Evolutionary conservation across 2,797 vertebrate species (phyloP), one percentile per base, ranked within the genome.

Genomic region (Carcharodon carcharias): DNA sequence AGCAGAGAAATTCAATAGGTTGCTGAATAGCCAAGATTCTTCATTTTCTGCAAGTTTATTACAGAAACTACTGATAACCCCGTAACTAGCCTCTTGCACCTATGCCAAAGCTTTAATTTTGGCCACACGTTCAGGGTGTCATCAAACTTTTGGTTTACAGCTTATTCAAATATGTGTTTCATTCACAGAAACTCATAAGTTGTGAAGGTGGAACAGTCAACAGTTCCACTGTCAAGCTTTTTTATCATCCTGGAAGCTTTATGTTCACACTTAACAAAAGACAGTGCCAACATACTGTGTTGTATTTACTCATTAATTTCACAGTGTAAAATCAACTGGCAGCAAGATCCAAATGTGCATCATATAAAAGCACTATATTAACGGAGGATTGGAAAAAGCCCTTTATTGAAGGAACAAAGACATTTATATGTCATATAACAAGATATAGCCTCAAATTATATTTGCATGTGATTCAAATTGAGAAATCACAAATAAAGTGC

Each of bases 251-350:
- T 77, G 69, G 94, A 77, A 95, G 45, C 45, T 16, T 77, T 54
- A 56, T 56, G 45, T 77, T 95, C 69, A 71, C 67, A 95, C 67
- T 95, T 56, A 56, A 56, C 67, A 56, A 12, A 56, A 77, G 50
- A 71, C 14, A 31, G 40, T 95, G 94, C 50, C 94, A 93, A 67
- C 91, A 93, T 45, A 93, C 61, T 93, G 91, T 92, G 89, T 77
- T 56, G 50, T 95, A 95, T 77, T 95, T 93, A 93, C 67, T 95
- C 94, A 95, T 95, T 95, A 95, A 95, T 71, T 71, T 77, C 91
- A 93, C 91, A 95, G 69, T 77, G 67, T 77, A 95, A 95, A 95
- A 95, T 56, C 69, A 71, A 50, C 94, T 95, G 94, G 54, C 50
- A 56, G n/a, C n/a, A 67, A 45, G 45, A 95, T 95, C 45, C 67